Evolutionary conservation across 1,140 invertebrate genomes (phyloP), one percentile per base, ranked within the genome.

Genomic region (Zaprionus lachaisei): DNA sequence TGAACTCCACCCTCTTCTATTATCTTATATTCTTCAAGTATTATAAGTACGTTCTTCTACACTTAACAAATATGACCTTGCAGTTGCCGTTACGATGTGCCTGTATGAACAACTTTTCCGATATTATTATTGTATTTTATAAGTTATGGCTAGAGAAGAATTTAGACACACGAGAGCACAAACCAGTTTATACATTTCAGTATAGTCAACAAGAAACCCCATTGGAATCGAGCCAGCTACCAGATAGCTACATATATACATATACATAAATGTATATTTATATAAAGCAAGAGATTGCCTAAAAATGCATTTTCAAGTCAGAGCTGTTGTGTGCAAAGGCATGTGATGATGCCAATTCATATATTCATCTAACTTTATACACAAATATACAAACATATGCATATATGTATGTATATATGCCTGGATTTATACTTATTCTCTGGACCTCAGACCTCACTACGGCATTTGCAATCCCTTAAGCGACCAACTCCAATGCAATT

Each of bases 51-150:
- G 51, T 51, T 61, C 57, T 51, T 54, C n/a, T 38, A 54, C 55
- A 58, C 37, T 15, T 22, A 49, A 28, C 54, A 26, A 34, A 55
- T 56, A 64, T 56, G 67, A 28, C 31, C 49, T 62, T 51, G 26
- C 55, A 58, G 56, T 49, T 58, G 11, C 47, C 60, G 44, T 69
- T 68, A 47, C 49, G 26, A 55, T 68, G 38, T 68, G 56, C 38
- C 58, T 28, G 67, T 41, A 37, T 26, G n/a, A 55, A 26, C 20
- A 56, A 14, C n/a, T 17, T 55, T 57, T 26, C 17, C 41, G 55
- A 56, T 58, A 58, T 34, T 58, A 54, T 38, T 55, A 55, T 69
- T 47, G 44, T 54, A 28, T 41, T 28, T 38, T 68, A 38, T 41
- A 17, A 28, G 44, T 37, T 68, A 60, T 28, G 41, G 38, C 20